Evolutionary conservation across 2,797 vertebrate genomes (phyloP).

Genomic region (Picus viridis): DNA sequence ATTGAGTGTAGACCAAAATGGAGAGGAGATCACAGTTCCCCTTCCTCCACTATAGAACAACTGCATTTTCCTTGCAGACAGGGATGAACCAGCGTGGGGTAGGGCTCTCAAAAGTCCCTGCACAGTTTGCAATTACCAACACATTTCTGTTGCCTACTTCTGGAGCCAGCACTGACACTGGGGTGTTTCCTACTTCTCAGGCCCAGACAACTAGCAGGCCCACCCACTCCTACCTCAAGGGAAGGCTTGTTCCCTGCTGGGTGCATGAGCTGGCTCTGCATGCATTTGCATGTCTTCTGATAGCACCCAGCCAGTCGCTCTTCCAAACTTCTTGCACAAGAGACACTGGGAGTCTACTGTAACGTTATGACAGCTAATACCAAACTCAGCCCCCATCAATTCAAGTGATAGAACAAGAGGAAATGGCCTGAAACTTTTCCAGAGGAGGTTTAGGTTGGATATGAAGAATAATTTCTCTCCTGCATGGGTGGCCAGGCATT

Average conservation of each 20-base stretch:
- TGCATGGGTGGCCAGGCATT: too few relatives aligned
- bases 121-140: background rate
- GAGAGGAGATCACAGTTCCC: background rate
- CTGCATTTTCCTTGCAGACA: background rate
- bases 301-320: background rate
- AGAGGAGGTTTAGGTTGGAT: too few relatives aligned
- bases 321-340: background rate
- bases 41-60: background rate
- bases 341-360: background rate
- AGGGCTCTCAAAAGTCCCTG: background rate
- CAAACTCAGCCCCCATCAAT: accelerated
- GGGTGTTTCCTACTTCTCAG: slow-evolving; percentile 53
- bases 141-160: background rate
- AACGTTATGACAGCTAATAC: background rate
- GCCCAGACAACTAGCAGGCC: slow-evolving; percentile 31
- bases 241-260: slow-evolving; percentile 36
- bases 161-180: background rate
- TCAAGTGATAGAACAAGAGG: too few relatives aligned
- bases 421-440: too few relatives aligned
- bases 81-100: background rate
- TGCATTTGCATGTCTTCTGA: slow-evolving; percentile 59
- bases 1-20: accelerated
- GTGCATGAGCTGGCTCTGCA: slow-evolving; percentile 51
- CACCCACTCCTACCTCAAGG: slow-evolving; percentile 55
- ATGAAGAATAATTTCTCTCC: too few relatives aligned